These are phyloP conservation scores for Aphelocoma coerulescens DNA, from an alignment of 2,113 vertebrate genomes.

Conservation along the genomic window DNA sequence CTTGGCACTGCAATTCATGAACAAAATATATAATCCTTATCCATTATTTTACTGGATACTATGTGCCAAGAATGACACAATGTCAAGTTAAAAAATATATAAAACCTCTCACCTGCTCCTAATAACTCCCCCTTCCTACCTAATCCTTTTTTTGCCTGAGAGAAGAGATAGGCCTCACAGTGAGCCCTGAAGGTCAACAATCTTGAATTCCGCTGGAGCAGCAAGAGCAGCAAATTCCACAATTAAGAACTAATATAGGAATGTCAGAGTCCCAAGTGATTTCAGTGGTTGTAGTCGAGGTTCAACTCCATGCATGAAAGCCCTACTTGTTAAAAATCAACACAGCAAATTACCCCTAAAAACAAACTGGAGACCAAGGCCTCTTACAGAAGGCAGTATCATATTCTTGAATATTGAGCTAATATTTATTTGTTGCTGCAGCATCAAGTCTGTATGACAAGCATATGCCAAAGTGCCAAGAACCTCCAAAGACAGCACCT, in stretches of 20 bases:
- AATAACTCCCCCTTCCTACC: neutral
- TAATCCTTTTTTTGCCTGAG: neutral
- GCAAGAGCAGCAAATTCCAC: constrained; percentile 9
- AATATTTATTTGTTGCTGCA: neutral
- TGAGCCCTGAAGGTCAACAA: neutral
- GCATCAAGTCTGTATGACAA: neutral
- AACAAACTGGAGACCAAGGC: neutral
- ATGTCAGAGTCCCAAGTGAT: neutral
- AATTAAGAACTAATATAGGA: neutral
- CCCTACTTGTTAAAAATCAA: neutral
- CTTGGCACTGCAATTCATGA: neutral
- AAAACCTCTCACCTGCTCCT: neutral
- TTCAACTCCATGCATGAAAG: neutral
- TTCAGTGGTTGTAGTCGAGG: neutral
- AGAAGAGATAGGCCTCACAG: neutral
- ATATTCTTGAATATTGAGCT: neutral
- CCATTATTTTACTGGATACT: neutral
- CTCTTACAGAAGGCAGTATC: neutral
- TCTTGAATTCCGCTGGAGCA: neutral
- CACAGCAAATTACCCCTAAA: neutral
- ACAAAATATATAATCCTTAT: neutral
- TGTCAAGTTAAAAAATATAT: neutral
- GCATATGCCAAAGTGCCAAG: neutral
- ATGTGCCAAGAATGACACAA: neutral
- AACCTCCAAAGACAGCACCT: constrained; percentile 5